A percentile compares a stretch with the other conserved stretches of the same genome.
Conservation (phyloP, 2,113 vertebrate genomes). For the Lophochroa leadbeateri region DNA sequence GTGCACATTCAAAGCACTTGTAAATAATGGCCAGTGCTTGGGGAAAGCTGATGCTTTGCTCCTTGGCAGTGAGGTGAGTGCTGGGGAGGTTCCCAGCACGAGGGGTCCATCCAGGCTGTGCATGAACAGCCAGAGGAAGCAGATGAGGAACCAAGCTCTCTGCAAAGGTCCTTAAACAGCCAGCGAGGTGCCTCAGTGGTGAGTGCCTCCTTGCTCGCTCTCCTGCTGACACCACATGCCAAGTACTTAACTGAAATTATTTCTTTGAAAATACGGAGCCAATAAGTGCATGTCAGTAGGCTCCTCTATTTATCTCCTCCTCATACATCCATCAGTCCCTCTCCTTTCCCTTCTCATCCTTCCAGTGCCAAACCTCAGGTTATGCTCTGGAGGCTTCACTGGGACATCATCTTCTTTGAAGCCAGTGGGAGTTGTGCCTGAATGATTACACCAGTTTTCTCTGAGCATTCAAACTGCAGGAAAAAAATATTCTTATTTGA, state of each 20-base stretch:
- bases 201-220: not conserved
- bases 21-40: rapidly evolving
- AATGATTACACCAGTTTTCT: not conserved
- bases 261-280: not conserved
- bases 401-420: not conserved
- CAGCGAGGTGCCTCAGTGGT: rapidly evolving
- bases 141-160: not conserved
- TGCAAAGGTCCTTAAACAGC: not conserved
- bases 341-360: not conserved
- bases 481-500: not conserved
- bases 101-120: not conserved
- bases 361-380: not conserved
- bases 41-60: too few species aligned
- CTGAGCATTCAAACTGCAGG: not conserved
- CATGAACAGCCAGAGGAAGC: not conserved
- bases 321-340: rapidly evolving
- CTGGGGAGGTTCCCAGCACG: not conserved
- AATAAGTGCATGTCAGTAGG: rapidly evolving
- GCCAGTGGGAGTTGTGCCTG: not conserved
- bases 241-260: not conserved
- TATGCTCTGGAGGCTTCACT: not conserved
- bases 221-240: not conserved
- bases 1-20: rapidly evolving
- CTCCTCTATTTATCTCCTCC: not conserved
- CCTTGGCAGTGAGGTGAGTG: rapidly evolving